These are phyloP conservation scores for Glareola pratincola DNA, from an alignment of 2,113 vertebrate genomes.

Conservation along the genomic window DNA sequence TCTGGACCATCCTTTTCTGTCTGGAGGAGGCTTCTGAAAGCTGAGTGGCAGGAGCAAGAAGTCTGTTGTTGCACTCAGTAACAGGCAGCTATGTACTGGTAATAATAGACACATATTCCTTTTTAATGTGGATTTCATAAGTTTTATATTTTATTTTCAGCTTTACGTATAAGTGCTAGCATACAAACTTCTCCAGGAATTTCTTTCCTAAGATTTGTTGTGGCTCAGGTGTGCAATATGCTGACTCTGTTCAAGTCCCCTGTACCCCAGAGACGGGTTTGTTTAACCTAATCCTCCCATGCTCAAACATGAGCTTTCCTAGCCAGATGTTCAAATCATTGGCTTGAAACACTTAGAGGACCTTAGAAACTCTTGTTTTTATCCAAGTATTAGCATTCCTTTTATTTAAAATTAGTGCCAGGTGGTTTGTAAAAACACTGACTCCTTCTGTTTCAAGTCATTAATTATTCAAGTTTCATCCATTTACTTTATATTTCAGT, in stretches of 20 bases:
- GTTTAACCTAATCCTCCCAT: background rate
- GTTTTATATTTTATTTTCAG: constrained; percentile 14
- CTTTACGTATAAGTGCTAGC: background rate
- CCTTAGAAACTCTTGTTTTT: background rate
- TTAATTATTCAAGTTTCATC: constrained; percentile 64
- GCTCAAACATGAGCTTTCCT: background rate
- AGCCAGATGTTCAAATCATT: constrained; percentile 46
- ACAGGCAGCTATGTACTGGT: background rate
- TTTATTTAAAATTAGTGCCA: constrained; percentile 57
- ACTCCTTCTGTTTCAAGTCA: constrained; percentile 24
- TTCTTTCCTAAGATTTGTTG: background rate
- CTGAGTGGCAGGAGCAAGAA: background rate
- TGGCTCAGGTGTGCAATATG: constrained; percentile 8
- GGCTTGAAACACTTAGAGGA: constrained; percentile 28
- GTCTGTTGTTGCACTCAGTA: background rate
- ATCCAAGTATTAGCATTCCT: background rate
- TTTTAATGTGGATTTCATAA: background rate
- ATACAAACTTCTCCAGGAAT: constrained; percentile 19
- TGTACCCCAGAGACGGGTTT: background rate
- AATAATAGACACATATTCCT: background rate
- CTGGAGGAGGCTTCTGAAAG: background rate
- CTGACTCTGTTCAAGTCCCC: constrained; percentile 8
- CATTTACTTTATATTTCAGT: constrained; percentile 42
- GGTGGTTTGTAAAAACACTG: constrained; percentile 46
- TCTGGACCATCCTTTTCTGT: background rate